Conservation (phyloP, 2,888 invertebrate species). For the Melipona beecheii region DNA sequence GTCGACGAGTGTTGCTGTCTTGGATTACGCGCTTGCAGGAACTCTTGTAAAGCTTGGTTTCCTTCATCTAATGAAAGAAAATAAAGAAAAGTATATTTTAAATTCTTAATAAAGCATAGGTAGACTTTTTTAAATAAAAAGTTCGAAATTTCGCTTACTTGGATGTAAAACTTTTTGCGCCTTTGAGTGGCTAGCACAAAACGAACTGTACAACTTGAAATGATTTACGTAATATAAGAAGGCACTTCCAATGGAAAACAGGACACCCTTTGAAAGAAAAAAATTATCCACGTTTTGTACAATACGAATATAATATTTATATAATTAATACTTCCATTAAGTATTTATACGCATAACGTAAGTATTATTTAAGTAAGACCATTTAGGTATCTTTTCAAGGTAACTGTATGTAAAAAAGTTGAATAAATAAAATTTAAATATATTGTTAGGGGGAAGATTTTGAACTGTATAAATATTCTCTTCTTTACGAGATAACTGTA, state of each 20-base stretch:
- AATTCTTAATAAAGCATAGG: not conserved
- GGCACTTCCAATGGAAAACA: slow-evolving; percentile 98
- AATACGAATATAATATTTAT: not conserved
- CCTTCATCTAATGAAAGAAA: slow-evolving; percentile 90
- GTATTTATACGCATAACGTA: no score
- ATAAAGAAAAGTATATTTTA: not conserved
- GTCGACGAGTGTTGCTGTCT: slow-evolving; percentile 98
- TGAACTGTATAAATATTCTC: no score
- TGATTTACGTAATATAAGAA: slow-evolving; percentile 99
- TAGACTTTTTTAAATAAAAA: not conserved
- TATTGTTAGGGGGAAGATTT: no score
- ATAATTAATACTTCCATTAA: no score
- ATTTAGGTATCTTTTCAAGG: no score
- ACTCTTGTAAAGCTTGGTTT: slow-evolving; percentile 98
- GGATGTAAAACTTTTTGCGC: slow-evolving; percentile 99
- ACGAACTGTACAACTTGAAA: slow-evolving; percentile 99
- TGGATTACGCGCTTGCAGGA: slow-evolving; percentile 96
- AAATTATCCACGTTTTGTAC: not conserved
- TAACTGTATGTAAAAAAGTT: no score
- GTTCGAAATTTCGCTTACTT: slow-evolving; percentile 89
- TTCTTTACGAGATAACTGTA: no score
- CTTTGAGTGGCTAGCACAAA: slow-evolving; percentile 99
- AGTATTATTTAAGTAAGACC: no score
- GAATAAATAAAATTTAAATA: no score
- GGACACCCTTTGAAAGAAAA: slow-evolving; percentile 89